phyloP scores from a whole-genome alignment of 2,797 vertebrate species.

The Acipenser oxyrinchus region DNA sequence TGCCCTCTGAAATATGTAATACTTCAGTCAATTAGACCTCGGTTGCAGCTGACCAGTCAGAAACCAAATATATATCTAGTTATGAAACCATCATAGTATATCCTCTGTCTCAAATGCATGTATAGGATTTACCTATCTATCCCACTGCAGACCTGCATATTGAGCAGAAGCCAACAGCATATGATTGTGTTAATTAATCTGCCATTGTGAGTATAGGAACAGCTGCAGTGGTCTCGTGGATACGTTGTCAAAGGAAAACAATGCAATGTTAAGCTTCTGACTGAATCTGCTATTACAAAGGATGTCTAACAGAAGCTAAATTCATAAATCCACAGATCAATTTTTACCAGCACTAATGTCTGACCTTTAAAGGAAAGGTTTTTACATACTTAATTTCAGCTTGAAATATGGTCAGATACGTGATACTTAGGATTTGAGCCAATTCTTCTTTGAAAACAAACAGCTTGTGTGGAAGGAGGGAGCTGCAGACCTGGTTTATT shows the following conservation, averaged over 20 bases:
- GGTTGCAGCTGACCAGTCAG: conserved; percentile 75
- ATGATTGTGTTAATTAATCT: conserved; percentile 99
- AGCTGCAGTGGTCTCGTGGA: conserved; percentile 94
- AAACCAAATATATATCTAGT: conserved; percentile 74
- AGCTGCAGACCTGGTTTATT: conserved; percentile 68
- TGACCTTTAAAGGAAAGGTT: conserved; percentile 92
- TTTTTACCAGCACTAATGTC: conserved; percentile 93
- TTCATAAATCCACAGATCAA: conserved; percentile 94
- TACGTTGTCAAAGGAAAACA: conserved; percentile 98
- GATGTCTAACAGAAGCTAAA: conserved; percentile 87
- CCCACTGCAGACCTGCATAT: conserved; percentile 94
- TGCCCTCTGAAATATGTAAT: conserved; percentile 21
- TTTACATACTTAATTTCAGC: conserved; percentile 79
- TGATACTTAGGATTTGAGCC: conserved; percentile 76
- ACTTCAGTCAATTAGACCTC: conserved; percentile 70
- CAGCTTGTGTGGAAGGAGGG: conserved; percentile 66
- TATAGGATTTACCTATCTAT: conserved; percentile 99
- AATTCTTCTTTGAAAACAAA: conserved; percentile 82
- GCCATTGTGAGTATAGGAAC: conserved; percentile 97
- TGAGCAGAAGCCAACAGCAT: conserved; percentile 96
- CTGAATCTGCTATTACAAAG: conserved; percentile 97
- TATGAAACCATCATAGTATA: conserved; percentile 74
- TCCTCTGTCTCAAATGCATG: conserved; percentile 85
- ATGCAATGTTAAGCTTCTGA: conserved; percentile 95
- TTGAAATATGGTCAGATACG: conserved; percentile 89